A percentile compares a stretch with the other conserved stretches of the same genome.
Evolutionary conservation across 2,113 vertebrate genomes (phyloP).

Genomic region (Chauna torquata): DNA sequence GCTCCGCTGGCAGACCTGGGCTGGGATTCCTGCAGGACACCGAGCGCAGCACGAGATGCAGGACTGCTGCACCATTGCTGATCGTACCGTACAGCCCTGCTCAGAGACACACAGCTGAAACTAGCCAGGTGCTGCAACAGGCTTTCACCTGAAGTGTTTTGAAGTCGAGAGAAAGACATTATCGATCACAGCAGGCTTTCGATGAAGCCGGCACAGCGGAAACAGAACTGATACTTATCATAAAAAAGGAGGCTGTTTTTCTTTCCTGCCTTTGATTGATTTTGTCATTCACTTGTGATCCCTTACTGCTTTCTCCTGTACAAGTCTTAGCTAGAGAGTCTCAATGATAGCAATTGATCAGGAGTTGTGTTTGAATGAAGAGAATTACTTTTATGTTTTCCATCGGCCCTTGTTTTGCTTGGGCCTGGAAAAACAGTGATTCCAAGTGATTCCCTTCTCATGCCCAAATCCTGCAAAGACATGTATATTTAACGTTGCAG

Average conservation of each 20-base stretch:
- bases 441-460: not conserved
- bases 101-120: not conserved
- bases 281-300: conserved; percentile 29
- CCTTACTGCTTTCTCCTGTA: not conserved
- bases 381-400: not conserved
- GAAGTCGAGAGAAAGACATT: not conserved
- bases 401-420: not conserved
- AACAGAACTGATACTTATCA: conserved; percentile 3
- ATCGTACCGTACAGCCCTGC: rapidly evolving
- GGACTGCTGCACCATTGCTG: not conserved
- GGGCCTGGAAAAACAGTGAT: not conserved
- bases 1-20: not conserved
- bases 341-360: not conserved
- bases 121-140: not conserved
- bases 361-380: not conserved
- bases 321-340: not conserved
- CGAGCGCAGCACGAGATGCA: rapidly evolving
- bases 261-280: conserved; percentile 29
- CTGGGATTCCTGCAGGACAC: not conserved
- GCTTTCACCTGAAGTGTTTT: not conserved
- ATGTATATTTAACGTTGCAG: not conserved
- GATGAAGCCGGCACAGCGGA: not conserved
- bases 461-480: not conserved
- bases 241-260: not conserved
- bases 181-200: not conserved